Conservation (phyloP, 2,888 invertebrate species). For the Blera fallax region DNA sequence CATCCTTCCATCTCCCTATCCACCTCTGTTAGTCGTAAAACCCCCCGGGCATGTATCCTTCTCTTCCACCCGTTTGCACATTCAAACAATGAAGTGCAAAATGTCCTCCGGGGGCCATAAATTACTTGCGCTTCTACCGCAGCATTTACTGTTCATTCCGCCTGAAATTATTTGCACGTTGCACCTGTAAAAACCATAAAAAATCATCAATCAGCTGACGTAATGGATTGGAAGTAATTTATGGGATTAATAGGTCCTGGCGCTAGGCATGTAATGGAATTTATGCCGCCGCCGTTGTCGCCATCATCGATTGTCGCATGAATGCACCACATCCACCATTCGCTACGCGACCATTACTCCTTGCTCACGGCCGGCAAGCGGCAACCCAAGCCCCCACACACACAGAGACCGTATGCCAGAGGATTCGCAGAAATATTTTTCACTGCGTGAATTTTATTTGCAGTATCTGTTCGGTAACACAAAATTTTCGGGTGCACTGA, state of each 20-base stretch:
- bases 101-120: slow-evolving; percentile 66
- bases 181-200: slow-evolving; percentile 75
- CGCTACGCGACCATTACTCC: background rate
- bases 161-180: slow-evolving; percentile 72
- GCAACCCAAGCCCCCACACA: background rate
- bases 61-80: slow-evolving; percentile 71
- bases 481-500: slow-evolving; percentile 65
- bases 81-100: slow-evolving; percentile 72
- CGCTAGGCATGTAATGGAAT: slow-evolving; percentile 71
- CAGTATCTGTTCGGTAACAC: slow-evolving; percentile 64
- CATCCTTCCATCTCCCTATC: slow-evolving; percentile 35
- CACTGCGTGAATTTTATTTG: slow-evolving; percentile 68
- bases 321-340: slow-evolving; percentile 55
- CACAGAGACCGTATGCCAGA: slow-evolving; percentile 31
- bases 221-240: slow-evolving; percentile 76
- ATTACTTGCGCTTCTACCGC: slow-evolving; percentile 72
- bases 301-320: slow-evolving; percentile 72
- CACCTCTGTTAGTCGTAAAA: slow-evolving; percentile 20
- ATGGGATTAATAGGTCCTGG: slow-evolving; percentile 74
- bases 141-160: slow-evolving; percentile 70
- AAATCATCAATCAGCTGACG: slow-evolving; percentile 75
- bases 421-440: slow-evolving; percentile 61
- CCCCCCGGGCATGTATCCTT: slow-evolving; percentile 6
- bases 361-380: background rate
- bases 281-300: slow-evolving; percentile 65